Conservation (phyloP, 2,888 invertebrate species). For the Ophion obscuratus region DNA sequence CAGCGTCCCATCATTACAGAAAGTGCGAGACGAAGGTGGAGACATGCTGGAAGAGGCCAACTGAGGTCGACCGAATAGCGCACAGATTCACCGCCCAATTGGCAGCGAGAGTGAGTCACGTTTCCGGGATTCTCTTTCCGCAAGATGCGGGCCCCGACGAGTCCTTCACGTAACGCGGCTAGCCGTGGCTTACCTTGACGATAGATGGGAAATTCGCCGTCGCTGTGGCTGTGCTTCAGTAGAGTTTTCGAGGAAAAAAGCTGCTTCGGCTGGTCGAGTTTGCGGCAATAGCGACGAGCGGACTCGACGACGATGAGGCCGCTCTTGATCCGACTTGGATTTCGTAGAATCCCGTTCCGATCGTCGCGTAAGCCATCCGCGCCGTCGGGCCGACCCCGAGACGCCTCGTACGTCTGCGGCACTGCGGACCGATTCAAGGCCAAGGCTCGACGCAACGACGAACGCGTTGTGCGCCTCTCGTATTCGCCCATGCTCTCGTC, state of each 20-base stretch:
- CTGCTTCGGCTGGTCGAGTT: conserved; percentile 71
- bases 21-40: conserved; percentile 71
- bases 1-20: conserved; percentile 71
- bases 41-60: conserved; percentile 68
- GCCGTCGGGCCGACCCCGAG: background rate
- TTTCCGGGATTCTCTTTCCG: conserved; percentile 35
- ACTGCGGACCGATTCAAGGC: background rate
- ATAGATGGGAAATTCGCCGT: conserved; percentile 93
- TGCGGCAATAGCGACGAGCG: background rate
- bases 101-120: conserved; percentile 50
- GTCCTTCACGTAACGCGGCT: background rate
- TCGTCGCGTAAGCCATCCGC: background rate
- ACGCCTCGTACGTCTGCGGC: background rate
- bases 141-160: background rate
- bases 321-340: background rate
- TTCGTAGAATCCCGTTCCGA: background rate
- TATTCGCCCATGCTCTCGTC: background rate
- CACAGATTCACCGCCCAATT: conserved; percentile 68
- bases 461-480: background rate
- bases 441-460: background rate
- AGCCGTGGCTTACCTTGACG: conserved; percentile 87
- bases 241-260: conserved; percentile 80
- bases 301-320: background rate
- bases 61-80: conserved; percentile 65
- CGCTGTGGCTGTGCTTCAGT: conserved; percentile 94